Base-by-base conservation (phyloP, 2,888 invertebrate species). In the Achlya flavicornis region DNA sequence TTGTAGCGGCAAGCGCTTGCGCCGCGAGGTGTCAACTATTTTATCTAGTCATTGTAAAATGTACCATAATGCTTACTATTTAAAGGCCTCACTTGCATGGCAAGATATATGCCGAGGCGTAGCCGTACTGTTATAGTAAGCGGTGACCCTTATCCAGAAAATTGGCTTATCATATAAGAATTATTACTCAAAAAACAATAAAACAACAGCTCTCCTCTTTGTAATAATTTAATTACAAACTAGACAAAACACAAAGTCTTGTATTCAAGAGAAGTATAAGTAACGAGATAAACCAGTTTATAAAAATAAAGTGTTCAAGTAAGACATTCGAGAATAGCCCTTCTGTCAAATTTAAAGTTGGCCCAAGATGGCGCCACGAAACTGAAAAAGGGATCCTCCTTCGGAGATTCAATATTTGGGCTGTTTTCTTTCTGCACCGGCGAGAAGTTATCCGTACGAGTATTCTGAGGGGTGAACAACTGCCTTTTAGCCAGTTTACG, bases 361-460 rank as follows among this genome's bases (percentile, higher is more conserved):
- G 94, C 90, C 96, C 96, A 96, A 4, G 95, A 95, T 0, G 95
- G 95, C 11, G 95, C 95, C 66, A 91, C 90, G 72, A 95, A 95
- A 61, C 92, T 92, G 41, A 89, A 83, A 66, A 85, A 46, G 46
- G 46, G 85, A 12, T 84, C 80, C 1, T 80, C 80, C 70, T 57
- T 78, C 74, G 8, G 69, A 19, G 19, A 71, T 66, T 80, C 69
- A 11, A 74, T 73, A 4, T 68, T 74, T 0, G 83, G 83, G 66
- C 77, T 84, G 3, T 60, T 71, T 4, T 86, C 88, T 66, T 87
- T 88, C 58, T 81, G 83, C 0, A 87, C 84, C 0, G 89, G 89
- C 0, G 90, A 88, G 59, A 82, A 82, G 57, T 79, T 80, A 26
- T 75, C 81, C 0, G 79, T 74, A 4, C 85, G 84, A 66, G 81